Percentiles rank a stretch among this genome's conserved stretches.
These are phyloP conservation scores for Hippocampus barbouri DNA, from an alignment of 2,113 vertebrate species.

Conservation along the genomic window DNA sequence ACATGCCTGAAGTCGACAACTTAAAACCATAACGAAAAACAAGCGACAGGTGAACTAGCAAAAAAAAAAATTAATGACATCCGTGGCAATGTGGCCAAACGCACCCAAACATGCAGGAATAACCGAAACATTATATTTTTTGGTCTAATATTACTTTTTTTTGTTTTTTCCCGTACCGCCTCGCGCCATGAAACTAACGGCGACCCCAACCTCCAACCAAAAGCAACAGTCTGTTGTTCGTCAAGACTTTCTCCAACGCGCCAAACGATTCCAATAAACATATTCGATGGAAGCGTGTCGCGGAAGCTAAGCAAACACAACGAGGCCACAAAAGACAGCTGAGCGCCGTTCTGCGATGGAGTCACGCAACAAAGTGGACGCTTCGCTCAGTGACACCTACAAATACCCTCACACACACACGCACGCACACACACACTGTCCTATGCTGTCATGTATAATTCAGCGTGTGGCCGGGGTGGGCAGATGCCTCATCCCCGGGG, in stretches of 20 bases:
- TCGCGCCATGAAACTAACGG: not conserved
- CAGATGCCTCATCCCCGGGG: constrained; percentile 68
- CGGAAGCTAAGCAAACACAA: constrained; percentile 3
- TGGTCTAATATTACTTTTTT: not conserved
- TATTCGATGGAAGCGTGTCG: not conserved
- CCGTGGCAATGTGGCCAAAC: not conserved
- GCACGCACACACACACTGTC: constrained; percentile 41
- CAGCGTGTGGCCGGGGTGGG: constrained; percentile 62
- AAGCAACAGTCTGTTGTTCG: not conserved
- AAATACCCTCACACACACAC: constrained; percentile 27
- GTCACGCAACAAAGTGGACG: constrained; percentile 57
- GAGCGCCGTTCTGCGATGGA: constrained; percentile 29
- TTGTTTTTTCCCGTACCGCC: not conserved
- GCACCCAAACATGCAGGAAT: not conserved
- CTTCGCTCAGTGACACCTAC: constrained; percentile 61
- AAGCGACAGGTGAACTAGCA: too few relatives aligned
- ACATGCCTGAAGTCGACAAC: too few relatives aligned
- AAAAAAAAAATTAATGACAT: too few relatives aligned
- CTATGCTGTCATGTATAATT: constrained; percentile 74
- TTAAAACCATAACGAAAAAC: not conserved
- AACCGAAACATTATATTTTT: not conserved
- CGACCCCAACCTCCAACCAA: not conserved
- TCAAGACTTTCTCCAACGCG: not conserved
- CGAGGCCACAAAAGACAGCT: constrained; percentile 14
- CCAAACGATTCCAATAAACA: constrained; percentile 5